Percentiles rank a stretch among this genome's conserved stretches.
phyloP scores from a whole-genome alignment of 2,888 invertebrate genomes.

The Agelastica alni region DNA sequence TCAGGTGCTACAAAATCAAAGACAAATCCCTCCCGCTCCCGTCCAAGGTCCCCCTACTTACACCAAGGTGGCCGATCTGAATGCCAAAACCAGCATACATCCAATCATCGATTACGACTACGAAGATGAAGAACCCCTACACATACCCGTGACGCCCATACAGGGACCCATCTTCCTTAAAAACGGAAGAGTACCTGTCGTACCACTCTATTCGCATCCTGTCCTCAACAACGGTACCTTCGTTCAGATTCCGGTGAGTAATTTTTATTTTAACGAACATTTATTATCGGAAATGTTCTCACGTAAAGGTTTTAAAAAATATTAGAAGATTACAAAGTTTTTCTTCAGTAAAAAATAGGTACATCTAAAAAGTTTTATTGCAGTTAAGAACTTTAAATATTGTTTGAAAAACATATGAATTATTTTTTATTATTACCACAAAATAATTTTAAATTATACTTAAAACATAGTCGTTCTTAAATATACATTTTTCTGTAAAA shows the following conservation, averaged over 20 bases:
- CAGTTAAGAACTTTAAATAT: too few relatives aligned
- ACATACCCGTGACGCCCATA: constrained; percentile 76
- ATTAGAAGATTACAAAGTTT: too few relatives aligned
- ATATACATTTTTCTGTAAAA: too few relatives aligned
- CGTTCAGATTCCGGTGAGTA: constrained; percentile 88
- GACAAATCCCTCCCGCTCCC: background rate
- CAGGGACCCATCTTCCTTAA: constrained; percentile 86
- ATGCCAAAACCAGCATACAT: constrained; percentile 65
- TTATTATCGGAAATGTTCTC: too few relatives aligned
- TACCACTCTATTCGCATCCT: constrained; percentile 83
- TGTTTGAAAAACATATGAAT: too few relatives aligned
- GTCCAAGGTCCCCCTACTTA: constrained; percentile 60
- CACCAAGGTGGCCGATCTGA: constrained; percentile 66
- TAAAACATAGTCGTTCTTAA: too few relatives aligned
- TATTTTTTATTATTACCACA: too few relatives aligned
- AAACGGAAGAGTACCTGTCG: constrained; percentile 85
- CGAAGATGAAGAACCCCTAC: constrained; percentile 62
- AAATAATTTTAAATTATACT: too few relatives aligned
- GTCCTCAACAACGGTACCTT: constrained; percentile 84
- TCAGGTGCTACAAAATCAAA: background rate
- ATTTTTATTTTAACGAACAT: too few relatives aligned
- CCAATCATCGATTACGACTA: constrained; percentile 75
- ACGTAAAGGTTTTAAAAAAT: too few relatives aligned
- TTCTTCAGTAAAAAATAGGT: too few relatives aligned
- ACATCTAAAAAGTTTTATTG: too few relatives aligned